Evolutionary conservation across 2,113 vertebrate species (phyloP), one percentile per base, ranked within the genome.

Genomic region (Atlantisia rogersi): DNA sequence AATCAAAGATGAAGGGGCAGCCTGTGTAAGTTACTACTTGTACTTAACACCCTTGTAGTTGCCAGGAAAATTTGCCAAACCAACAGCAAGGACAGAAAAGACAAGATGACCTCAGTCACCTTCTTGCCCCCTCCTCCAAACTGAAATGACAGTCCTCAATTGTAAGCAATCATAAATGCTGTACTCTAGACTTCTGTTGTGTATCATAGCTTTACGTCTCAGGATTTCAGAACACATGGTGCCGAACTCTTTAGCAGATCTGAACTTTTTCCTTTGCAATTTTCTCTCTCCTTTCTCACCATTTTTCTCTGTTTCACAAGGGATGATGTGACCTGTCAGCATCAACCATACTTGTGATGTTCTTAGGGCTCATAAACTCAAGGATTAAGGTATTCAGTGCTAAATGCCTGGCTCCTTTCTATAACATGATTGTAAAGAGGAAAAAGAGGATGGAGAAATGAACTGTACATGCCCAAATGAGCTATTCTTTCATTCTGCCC

Each of bases 351-450:
- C 24, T 18, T 48, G 29, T 62, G 64, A 65, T 58, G 71, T 94
- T 82, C 70, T 73, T 77, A 92, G 85, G 88, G 75, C 69, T 97
- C 89, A 77, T 77, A 95, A 95, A 94, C n/a, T 81, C 78, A 90
- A 90, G 82, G 52, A 78, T 92, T 92, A 92, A 55, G 63, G 95
- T 48, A 75, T 92, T 86, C 86, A 78, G 7, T 42, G 65, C 80
- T 93, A 79, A 92, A 81, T 60, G 59, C 80, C 44, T 40, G n/a
- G 63, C 53, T 94, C 77, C 55, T 91, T 79, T 64, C 81, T 92
- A 31, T 35, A 93, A 74, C 24, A 39, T 3, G 8, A 76, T 13
- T 88, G 48, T 42, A 90, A 93, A 89, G 74, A 93, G 55, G 64
- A 79, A 92, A 95, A 91, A 82, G 22, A 77, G 44, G 78, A 82